Base-by-base conservation (phyloP, 2,797 vertebrate species). In the Prionace glauca region DNA sequence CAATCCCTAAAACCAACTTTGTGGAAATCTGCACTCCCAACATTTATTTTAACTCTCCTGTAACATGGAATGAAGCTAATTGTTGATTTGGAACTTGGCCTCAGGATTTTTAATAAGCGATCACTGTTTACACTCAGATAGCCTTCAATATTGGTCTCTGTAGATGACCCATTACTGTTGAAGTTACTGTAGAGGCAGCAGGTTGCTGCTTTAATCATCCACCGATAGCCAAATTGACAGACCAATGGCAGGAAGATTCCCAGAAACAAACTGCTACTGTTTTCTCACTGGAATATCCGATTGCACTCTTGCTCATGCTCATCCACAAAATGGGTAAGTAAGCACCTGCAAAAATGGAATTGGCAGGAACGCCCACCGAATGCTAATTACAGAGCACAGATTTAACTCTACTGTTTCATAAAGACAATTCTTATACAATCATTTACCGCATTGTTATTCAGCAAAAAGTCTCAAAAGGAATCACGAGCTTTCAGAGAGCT, bases 221-320 rank as follows among this genome's bases (percentile, higher is more conserved):
- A 96, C 99, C 99, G 97, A 99, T 98, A 12, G 99, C 99, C 87
- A 99, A 99, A 0, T 96, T 99, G 97, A 99, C 99, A 0, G 99
- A 99, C 97, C 99, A 99, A 95, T 99, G 99, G 99, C 99, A 99
- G 5, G 99, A 99, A 94, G 99, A 99, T 96, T 99, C 99, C 1
- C 99, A 99, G 97, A 99, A 99, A 95, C 97, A 99, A 95, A 98
- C 99, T 0, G 99, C 99, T 56, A 99, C 99, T 0, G 99, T 99
- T 72, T 99, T 99, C 97, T 98, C 99, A 3, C 97, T 99, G 96
- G 99, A 12, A 99, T 60, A 96, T 99, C 71, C 99, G 99, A 77
- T 98, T 99, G 60, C 99, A 99, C 96, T 99, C 99, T 0, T 98
- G 98, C 45, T 99, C 97, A 99, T 99, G 97, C 99, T 99, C 96